Conservation (phyloP, 2,888 invertebrate genomes). For the Andrena flavipes region DNA sequence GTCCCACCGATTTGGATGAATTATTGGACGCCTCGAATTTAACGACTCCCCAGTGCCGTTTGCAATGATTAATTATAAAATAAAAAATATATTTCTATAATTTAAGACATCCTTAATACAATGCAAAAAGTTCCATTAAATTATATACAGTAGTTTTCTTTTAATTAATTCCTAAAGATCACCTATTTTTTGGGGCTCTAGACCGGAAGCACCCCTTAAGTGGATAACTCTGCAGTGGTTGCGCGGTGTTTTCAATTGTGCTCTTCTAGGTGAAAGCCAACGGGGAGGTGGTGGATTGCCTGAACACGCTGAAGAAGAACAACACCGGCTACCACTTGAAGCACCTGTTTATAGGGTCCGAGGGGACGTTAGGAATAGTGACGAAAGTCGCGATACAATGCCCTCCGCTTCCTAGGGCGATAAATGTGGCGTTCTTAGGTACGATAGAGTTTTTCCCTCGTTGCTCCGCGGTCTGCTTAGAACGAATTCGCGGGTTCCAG, state of each 20-base stretch:
- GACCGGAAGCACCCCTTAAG: too few species aligned
- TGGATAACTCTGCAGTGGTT: too few species aligned
- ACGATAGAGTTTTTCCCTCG: constrained; percentile 40
- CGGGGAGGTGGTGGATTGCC: constrained; percentile 93
- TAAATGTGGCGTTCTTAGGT: constrained; percentile 96
- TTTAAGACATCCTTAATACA: too few species aligned
- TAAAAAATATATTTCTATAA: too few species aligned
- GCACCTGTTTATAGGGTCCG: constrained; percentile 98
- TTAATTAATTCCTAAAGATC: too few species aligned
- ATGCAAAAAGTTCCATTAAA: too few species aligned
- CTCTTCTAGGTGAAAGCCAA: constrained; percentile 90
- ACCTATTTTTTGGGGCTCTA: too few species aligned
- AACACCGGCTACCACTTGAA: constrained; percentile 99
- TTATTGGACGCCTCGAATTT: too few species aligned
- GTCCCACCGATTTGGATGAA: too few species aligned
- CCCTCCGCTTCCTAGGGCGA: constrained; percentile 92
- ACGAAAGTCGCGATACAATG: constrained; percentile 97
- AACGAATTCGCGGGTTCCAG: constrained; percentile 83
- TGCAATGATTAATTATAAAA: too few species aligned
- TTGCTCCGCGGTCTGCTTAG: background rate
- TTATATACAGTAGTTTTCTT: too few species aligned
- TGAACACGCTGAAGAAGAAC: constrained; percentile 96
- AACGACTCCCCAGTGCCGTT: too few species aligned
- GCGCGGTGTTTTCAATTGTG: background rate
- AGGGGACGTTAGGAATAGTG: constrained; percentile 97